These are phyloP conservation scores for Marasmarcha lunaedactyla DNA, from an alignment of 2,888 invertebrate species.

Conservation along the genomic window DNA sequence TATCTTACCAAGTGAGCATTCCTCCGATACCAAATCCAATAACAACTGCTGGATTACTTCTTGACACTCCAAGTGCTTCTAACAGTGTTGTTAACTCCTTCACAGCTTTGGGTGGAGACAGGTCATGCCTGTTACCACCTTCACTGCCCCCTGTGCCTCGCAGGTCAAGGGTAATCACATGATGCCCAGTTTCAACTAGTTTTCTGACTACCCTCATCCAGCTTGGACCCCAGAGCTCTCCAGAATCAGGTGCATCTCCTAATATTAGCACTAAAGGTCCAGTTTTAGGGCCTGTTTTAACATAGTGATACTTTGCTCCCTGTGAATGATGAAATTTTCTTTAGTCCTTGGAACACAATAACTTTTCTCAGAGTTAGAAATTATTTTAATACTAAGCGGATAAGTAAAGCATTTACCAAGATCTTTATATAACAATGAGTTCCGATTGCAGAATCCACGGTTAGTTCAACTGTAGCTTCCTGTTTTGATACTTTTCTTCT, in stretches of 20 bases:
- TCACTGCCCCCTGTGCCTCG: constrained; percentile 56
- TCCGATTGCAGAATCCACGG: constrained; percentile 51
- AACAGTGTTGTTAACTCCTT: constrained; percentile 43
- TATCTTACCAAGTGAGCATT: constrained; percentile 53
- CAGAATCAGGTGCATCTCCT: constrained; percentile 50
- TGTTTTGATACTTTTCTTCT: constrained; percentile 34
- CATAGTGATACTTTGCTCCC: constrained; percentile 63
- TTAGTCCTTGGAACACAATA: not conserved
- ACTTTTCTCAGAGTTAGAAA: too few species aligned
- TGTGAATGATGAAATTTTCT: constrained; percentile 21
- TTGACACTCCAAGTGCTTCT: constrained; percentile 42
- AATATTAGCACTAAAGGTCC: constrained; percentile 45
- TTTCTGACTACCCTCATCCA: constrained; percentile 40
- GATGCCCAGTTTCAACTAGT: constrained; percentile 38
- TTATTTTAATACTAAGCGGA: not conserved
- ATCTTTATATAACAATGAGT: constrained; percentile 59
- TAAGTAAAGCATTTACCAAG: constrained; percentile 31
- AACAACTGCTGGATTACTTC: constrained; percentile 37
- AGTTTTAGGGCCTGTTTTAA: constrained; percentile 48
- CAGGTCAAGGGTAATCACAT: constrained; percentile 51
- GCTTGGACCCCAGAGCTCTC: constrained; percentile 40
- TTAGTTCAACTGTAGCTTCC: constrained; percentile 37
- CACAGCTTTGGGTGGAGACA: constrained; percentile 46
- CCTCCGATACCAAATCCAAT: constrained; percentile 60
- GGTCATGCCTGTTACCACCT: constrained; percentile 36